A percentile compares a stretch with the other conserved stretches of the same genome.
These are phyloP conservation scores for Phania funesta DNA, from an alignment of 2,888 invertebrate genomes.

Conservation along the genomic window DNA sequence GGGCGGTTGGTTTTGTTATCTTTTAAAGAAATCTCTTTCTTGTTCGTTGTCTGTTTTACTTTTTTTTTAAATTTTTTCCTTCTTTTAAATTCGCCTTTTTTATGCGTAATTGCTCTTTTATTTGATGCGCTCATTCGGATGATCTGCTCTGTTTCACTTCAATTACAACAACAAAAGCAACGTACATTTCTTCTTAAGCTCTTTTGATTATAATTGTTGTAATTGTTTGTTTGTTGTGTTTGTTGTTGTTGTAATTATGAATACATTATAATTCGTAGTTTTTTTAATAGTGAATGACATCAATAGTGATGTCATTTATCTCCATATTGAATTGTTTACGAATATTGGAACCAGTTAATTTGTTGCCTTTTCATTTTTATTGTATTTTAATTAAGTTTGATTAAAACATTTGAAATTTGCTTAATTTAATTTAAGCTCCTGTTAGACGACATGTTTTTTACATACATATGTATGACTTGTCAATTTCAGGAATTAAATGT, in stretches of 20 bases:
- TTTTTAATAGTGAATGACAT: conserved; percentile 50
- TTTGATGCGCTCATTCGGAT: conserved; percentile 45
- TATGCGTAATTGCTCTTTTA: conserved; percentile 63
- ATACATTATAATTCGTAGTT: conserved; percentile 47
- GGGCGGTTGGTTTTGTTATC: conserved; percentile 32
- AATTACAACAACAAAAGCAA: conserved; percentile 3
- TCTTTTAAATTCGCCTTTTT: conserved; percentile 43
- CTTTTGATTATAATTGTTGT: conserved; percentile 9
- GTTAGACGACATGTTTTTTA: conserved; percentile 6
- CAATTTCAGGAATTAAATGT: too few relatives aligned
- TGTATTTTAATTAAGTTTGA: neutral
- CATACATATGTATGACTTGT: neutral
- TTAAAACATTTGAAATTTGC: conserved; percentile 10
- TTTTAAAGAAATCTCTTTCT: conserved; percentile 13
- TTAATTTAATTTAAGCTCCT: conserved; percentile 27
- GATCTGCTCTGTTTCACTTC: conserved; percentile 66
- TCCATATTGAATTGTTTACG: conserved; percentile 31
- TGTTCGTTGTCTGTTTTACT: neutral
- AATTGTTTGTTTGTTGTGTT: conserved; percentile 26
- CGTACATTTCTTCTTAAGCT: neutral
- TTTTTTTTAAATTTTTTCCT: neutral
- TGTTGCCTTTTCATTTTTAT: neutral
- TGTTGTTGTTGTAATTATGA: conserved; percentile 23
- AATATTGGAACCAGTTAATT: conserved; percentile 50
- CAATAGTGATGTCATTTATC: conserved; percentile 64